These are phyloP conservation scores for Agraylea sexmaculata DNA, from an alignment of 1,140 invertebrate species.

Conservation along the genomic window DNA sequence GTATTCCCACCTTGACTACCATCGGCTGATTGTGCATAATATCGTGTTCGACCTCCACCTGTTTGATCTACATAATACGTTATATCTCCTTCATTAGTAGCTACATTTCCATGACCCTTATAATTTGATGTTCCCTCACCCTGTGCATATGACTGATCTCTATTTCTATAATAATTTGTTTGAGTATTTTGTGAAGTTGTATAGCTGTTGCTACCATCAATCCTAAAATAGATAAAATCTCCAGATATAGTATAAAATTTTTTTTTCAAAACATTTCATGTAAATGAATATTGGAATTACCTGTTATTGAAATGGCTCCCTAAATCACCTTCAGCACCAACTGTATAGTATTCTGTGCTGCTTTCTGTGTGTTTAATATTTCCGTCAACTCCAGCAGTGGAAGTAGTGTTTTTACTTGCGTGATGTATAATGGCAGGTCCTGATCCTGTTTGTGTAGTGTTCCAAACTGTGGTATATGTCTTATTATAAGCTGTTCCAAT, in stretches of 20 bases:
- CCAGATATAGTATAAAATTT: not conserved
- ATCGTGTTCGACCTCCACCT: constrained; percentile 1
- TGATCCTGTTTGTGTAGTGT: constrained; percentile 12
- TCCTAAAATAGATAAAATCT: constrained; percentile 6
- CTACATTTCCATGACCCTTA: not conserved
- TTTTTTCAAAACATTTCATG: not conserved
- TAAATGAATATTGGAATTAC: constrained; percentile 23
- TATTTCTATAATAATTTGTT: not conserved
- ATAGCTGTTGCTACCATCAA: constrained; percentile 5
- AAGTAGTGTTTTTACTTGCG: constrained; percentile 21
- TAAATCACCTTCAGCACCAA: constrained; percentile 29
- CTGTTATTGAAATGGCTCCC: constrained; percentile 33
- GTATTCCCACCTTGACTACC: constrained; percentile 11
- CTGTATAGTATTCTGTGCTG: constrained; percentile 22
- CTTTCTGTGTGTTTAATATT: constrained; percentile 21
- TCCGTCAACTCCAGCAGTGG: constrained; percentile 19
- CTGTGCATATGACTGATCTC: constrained; percentile 3
- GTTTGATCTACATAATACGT: not conserved
- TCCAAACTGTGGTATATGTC: constrained; percentile 19
- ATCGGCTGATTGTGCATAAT: constrained; percentile 7
- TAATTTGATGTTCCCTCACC: not conserved
- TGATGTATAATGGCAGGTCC: constrained; percentile 21
- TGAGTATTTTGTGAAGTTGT: not conserved
- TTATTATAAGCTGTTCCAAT: constrained; percentile 8
- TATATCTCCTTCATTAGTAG: not conserved